phyloP scores from a whole-genome alignment of 2,888 invertebrate genomes.

The Diadegma fenestrale region DNA sequence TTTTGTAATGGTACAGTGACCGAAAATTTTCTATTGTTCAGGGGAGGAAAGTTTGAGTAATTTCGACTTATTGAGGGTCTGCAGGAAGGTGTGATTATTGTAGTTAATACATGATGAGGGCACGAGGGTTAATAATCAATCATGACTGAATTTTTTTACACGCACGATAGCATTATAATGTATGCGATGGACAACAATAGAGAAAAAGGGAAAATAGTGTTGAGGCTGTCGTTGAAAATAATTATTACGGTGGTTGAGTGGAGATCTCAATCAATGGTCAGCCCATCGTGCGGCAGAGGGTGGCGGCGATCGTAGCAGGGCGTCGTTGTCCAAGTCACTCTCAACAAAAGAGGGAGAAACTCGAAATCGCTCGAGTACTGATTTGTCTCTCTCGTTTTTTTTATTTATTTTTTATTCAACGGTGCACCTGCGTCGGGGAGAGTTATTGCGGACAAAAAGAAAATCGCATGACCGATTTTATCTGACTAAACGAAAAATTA shows the following conservation, averaged over 20 bases:
- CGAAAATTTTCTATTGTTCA: not conserved
- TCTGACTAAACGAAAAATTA: slow-evolving; percentile 73
- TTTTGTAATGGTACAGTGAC: not conserved
- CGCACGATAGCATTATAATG: not conserved
- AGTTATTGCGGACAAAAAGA: slow-evolving; percentile 58
- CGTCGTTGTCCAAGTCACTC: not conserved
- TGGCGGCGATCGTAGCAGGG: not conserved
- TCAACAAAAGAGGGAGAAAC: not conserved
- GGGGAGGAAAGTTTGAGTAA: not conserved
- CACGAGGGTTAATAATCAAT: slow-evolving; percentile 38
- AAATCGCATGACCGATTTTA: slow-evolving; percentile 69
- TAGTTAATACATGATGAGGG: not conserved
- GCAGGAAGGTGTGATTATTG: not conserved
- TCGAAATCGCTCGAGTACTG: slow-evolving; percentile 22
- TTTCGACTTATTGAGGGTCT: not conserved
- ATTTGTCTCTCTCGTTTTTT: not conserved
- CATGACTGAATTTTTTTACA: slow-evolving; percentile 31
- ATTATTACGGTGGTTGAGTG: slow-evolving; percentile 21
- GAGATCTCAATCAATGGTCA: slow-evolving; percentile 33
- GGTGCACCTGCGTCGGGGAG: slow-evolving; percentile 32
- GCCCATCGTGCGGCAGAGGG: slow-evolving; percentile 6
- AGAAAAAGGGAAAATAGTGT: slow-evolving; percentile 16
- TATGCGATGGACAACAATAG: slow-evolving; percentile 3
- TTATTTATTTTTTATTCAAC: not conserved
- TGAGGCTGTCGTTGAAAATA: slow-evolving; percentile 19